Base-by-base conservation (phyloP, 1,140 invertebrate genomes). In the Acyrthosiphon pisum region DNA sequence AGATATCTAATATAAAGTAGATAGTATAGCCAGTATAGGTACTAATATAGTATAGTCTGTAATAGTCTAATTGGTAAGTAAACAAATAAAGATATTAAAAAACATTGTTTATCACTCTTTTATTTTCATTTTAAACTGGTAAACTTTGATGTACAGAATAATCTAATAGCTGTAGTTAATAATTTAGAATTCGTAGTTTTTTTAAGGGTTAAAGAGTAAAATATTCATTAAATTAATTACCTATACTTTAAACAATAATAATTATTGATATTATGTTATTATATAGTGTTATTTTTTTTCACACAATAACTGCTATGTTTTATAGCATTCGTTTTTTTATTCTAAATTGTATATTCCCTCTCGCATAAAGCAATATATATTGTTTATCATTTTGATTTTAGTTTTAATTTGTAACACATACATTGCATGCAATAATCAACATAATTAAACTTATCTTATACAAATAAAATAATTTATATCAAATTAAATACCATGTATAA, bases 151-250 rank as follows among this genome's bases (percentile, higher is more conserved):
- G 14, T 18, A 60, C 30, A 4, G n/a, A 76, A n/a, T n/a, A 76
- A 76, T 76, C 30, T 76, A 76, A n/a, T 76, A n/a, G 1, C 14
- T 18, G 30, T 68, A 18, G 30, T 76, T 76, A 76, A 76, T 76
- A 30, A 76, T 76, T 76, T n/a, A 76, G 14, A 76, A 35, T 35
- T 76, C 60, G 30, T 76, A 18, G n/a, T 76, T n/a, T 68, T 26
- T 76, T 41, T 41, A 41, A n/a, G 60, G 60, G 60, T n/a, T 76
- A 76, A 76, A 76, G 30, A 76, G 30, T 76, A n/a, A 3, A 76
- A n/a, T 30, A 76, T 76, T 76, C n/a, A 76, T 76, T n/a, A 76
- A 76, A 76, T 76, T n/a, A 76, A n/a, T 76, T 76, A n/a, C n/a
- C 60, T 76, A 76, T 76, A n/a, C 11, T 18, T 76, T 68, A 30